Evolutionary conservation across 2,113 vertebrate genomes (phyloP), one percentile per base, ranked within the genome.

Genomic region (Indicator indicator): DNA sequence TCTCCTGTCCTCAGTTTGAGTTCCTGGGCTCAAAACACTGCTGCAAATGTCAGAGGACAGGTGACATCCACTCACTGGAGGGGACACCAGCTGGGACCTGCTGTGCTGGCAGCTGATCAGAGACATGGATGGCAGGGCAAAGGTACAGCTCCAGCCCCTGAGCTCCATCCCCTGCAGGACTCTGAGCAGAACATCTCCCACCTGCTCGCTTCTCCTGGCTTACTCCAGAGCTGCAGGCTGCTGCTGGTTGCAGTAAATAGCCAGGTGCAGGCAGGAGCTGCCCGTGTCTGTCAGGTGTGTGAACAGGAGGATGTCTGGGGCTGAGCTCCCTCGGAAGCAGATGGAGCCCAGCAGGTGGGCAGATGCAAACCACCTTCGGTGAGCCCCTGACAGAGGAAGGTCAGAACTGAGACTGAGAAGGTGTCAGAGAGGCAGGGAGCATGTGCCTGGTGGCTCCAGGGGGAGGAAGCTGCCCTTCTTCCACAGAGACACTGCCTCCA

Each of bases 301-400:
- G 93, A 44, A 60, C 48, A 26, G 83, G 40, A 27, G 27, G 32
- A 13, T 62, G 48, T 60, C 71, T 46, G 55, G 55, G 75, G 70
- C 73, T 40, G 83, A 81, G 83, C 30, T 38, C 42, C 21, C 72
- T 42, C 56, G n/a, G 74, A 86, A 95, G 95, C 96, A 98, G 97
- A 96, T 95, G 96, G 83, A 90, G 40, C 84, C 69, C 90, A 94
- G 96, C 62, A 72, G 93, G 87, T 40, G 55, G 81, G 86, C 86
- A 91, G 96, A 93, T 84, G 65, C 88, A 92, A 94, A 85, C 82
- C 80, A 48, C 78, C 93, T 74, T 50, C 84, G 80, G 65, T 33
- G 78, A 97, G 93, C 69, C 69, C 77, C 94, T 94, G 86, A 93
- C 92, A 95, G 96, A 95, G 93, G 95, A 88, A 95, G 95, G 95